These are phyloP conservation scores for Sipha maydis DNA, from an alignment of 2,888 invertebrate species.

Conservation along the genomic window DNA sequence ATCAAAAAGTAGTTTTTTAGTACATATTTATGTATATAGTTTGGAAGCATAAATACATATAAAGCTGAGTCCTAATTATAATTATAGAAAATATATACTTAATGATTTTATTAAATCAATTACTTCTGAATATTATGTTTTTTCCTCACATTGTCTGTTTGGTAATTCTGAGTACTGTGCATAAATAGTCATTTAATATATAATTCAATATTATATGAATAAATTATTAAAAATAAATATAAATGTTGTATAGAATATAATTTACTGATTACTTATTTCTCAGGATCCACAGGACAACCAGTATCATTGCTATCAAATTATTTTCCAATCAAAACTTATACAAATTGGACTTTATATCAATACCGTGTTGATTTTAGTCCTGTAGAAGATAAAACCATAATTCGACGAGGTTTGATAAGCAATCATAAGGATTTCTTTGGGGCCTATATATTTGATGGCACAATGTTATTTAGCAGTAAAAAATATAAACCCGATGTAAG, in stretches of 20 bases:
- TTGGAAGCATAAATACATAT: too few relatives aligned
- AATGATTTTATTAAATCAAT: too few relatives aligned
- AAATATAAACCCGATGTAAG: slow-evolving; percentile 66
- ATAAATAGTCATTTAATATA: too few relatives aligned
- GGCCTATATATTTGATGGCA: slow-evolving; percentile 81
- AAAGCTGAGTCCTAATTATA: too few relatives aligned
- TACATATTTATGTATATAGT: too few relatives aligned
- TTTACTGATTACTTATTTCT: not conserved
- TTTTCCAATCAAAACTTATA: slow-evolving; percentile 72
- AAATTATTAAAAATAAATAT: not conserved
- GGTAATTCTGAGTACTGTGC: too few relatives aligned
- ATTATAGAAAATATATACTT: too few relatives aligned
- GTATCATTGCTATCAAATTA: slow-evolving; percentile 76
- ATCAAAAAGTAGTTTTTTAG: too few relatives aligned
- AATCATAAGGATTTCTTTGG: slow-evolving; percentile 72
- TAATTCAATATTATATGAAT: not conserved
- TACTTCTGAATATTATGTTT: not conserved
- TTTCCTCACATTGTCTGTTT: not conserved
- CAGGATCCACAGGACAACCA: slow-evolving; percentile 71
- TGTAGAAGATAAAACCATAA: slow-evolving; percentile 74
- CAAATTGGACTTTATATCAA: slow-evolving; percentile 79
- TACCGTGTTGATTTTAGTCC: slow-evolving; percentile 81
- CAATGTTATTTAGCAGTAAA: slow-evolving; percentile 75
- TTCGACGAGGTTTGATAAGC: slow-evolving; percentile 73
- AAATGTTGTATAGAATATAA: not conserved